Evolutionary conservation across 2,797 vertebrate genomes (phyloP).

Genomic region (Muscicapa comitata): DNA sequence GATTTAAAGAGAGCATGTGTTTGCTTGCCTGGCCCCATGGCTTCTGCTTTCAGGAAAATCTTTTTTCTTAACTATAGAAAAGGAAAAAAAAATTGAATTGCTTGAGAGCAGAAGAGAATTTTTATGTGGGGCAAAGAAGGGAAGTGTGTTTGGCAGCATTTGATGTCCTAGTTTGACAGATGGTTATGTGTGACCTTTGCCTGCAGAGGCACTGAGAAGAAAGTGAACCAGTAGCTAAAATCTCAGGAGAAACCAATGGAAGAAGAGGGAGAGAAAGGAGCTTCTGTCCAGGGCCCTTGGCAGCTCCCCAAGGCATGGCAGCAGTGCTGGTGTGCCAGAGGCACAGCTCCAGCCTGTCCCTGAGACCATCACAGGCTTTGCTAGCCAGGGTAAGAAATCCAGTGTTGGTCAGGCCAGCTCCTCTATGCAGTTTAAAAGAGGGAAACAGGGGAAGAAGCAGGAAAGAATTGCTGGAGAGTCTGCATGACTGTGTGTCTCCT

Average conservation of each 20-base stretch:
- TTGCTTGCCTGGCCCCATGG: neutral
- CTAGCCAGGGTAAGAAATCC: neutral
- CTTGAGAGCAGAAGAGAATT: neutral
- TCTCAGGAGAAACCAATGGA: neutral
- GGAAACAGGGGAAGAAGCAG: neutral
- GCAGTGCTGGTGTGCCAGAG: neutral
- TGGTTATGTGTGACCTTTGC: neutral
- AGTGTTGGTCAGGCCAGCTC: neutral
- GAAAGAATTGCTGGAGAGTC: neutral
- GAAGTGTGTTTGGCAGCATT: neutral
- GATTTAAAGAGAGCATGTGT: neutral
- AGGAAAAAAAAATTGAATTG: neutral
- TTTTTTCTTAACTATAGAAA: neutral
- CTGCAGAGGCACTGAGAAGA: neutral
- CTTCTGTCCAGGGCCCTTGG: neutral
- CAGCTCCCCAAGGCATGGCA: neutral
- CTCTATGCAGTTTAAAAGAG: neutral
- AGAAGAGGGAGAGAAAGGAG: neutral
- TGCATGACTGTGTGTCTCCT: rapidly evolving
- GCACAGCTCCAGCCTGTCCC: neutral
- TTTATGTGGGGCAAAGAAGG: neutral
- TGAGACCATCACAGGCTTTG: neutral
- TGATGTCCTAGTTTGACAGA: neutral
- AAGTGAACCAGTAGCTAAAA: neutral
- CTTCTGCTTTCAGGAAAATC: neutral